These are phyloP conservation scores for Mya arenaria DNA, from an alignment of 1,140 invertebrate species.

Conservation along the genomic window DNA sequence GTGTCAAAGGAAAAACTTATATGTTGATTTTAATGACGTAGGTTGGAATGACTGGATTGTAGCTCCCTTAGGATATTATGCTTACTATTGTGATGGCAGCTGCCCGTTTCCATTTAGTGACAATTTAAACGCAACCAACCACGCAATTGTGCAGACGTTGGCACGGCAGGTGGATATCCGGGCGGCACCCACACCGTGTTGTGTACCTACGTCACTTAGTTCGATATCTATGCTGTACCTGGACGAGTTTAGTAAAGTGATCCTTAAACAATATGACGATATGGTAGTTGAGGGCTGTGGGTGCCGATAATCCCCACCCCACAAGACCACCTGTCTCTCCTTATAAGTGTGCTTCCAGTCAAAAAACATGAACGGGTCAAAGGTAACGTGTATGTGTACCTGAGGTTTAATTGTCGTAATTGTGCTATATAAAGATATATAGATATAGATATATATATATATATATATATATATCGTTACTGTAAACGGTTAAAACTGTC, in stretches of 20 bases:
- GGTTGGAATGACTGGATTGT: constrained; percentile 99
- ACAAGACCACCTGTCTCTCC: constrained; percentile 16
- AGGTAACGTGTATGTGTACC: no score
- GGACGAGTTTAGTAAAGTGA: constrained; percentile 85
- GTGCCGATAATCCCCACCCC: constrained; percentile 83
- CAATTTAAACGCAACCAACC: constrained; percentile 98
- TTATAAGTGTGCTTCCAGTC: constrained; percentile 52
- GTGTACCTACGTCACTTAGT: constrained; percentile 85
- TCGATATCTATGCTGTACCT: constrained; percentile 86
- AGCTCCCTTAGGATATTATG: constrained; percentile 97
- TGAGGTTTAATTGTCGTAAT: no score
- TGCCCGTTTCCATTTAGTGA: constrained; percentile 96
- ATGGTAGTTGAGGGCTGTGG: constrained; percentile 87
- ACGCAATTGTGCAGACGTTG: constrained; percentile 98
- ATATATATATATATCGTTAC: no score
- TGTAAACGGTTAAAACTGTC: no score
- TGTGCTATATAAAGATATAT: no score
- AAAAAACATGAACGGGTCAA: constrained; percentile 11
- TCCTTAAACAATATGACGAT: constrained; percentile 87
- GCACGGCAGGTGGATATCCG: constrained; percentile 95
- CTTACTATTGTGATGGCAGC: constrained; percentile 96
- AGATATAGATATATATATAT: no score
- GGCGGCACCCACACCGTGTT: constrained; percentile 85
- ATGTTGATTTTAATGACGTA: constrained; percentile 98
- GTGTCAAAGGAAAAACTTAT: constrained; percentile 93